These are phyloP conservation scores for Apostichopus japonicus DNA, from an alignment of 35 echinoderm and acorn worm species.

Conservation along the genomic window DNA sequence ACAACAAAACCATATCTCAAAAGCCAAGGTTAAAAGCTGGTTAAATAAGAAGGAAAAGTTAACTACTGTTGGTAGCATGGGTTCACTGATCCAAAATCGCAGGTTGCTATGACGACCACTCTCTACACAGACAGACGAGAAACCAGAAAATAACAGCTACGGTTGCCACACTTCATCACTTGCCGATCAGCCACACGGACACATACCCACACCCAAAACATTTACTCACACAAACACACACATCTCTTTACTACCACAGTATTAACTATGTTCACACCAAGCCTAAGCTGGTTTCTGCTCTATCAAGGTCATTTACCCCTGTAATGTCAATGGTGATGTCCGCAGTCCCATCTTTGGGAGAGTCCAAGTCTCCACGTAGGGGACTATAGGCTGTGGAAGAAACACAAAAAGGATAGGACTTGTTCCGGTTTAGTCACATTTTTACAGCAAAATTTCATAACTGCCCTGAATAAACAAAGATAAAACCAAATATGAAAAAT, in stretches of 20 bases:
- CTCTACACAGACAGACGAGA: not conserved
- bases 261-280: not conserved
- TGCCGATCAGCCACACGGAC: constrained; percentile 23
- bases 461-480: too few species aligned
- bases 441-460: too few species aligned
- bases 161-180: not conserved
- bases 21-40: not conserved
- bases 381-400: constrained; percentile 22
- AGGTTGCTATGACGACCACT: not conserved
- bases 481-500: too few species aligned
- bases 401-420: not conserved
- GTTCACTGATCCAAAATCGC: not conserved
- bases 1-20: not conserved
- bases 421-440: too few species aligned
- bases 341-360: constrained; percentile 60
- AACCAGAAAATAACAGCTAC: not conserved
- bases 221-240: constrained; percentile 16
- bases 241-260: constrained; percentile 45
- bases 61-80: not conserved
- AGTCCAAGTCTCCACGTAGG: constrained; percentile 45
- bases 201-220: constrained; percentile 6
- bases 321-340: constrained; percentile 85
- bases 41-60: not conserved
- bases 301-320: constrained; percentile 79
- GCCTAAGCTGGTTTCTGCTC: constrained; percentile 41